A percentile compares a stretch with the other conserved stretches of the same genome.
These are phyloP conservation scores for Empidonax alnorum DNA, from an alignment of 2,113 vertebrate species.

Conservation along the genomic window DNA sequence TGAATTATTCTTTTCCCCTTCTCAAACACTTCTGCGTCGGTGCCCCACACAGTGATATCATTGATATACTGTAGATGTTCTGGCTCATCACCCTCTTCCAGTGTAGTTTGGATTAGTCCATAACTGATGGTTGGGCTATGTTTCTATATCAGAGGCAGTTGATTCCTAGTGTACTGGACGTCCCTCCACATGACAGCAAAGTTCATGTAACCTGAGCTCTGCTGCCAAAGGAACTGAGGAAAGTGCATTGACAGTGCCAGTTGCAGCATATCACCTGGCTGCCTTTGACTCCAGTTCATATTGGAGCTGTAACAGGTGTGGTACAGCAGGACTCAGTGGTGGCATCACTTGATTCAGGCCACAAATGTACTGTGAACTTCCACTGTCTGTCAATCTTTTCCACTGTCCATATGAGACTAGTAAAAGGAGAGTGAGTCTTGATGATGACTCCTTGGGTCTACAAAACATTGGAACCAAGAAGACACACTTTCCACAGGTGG, in stretches of 20 bases:
- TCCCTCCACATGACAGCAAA: not conserved
- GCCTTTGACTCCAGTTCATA: not conserved
- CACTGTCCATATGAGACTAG: not conserved
- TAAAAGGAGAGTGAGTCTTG: not conserved
- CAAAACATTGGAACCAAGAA: no score
- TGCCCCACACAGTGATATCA: no score
- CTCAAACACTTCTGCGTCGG: not conserved
- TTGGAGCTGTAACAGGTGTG: not conserved
- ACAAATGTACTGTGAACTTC: not conserved
- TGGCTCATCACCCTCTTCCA: not conserved
- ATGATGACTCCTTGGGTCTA: not conserved
- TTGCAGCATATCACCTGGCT: not conserved
- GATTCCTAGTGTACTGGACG: not conserved
- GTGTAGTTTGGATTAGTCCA: not conserved
- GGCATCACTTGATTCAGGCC: not conserved
- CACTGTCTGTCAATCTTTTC: not conserved
- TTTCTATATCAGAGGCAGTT: not conserved
- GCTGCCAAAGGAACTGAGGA: not conserved
- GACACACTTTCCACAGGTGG: no score
- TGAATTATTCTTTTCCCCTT: not conserved
- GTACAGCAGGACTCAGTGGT: not conserved
- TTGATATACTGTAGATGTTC: not conserved
- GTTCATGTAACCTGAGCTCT: not conserved
- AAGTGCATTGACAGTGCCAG: not conserved
- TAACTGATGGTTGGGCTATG: not conserved